Evolutionary conservation across 2,888 invertebrate species (phyloP).

Genomic region (Germaria angustata): DNA sequence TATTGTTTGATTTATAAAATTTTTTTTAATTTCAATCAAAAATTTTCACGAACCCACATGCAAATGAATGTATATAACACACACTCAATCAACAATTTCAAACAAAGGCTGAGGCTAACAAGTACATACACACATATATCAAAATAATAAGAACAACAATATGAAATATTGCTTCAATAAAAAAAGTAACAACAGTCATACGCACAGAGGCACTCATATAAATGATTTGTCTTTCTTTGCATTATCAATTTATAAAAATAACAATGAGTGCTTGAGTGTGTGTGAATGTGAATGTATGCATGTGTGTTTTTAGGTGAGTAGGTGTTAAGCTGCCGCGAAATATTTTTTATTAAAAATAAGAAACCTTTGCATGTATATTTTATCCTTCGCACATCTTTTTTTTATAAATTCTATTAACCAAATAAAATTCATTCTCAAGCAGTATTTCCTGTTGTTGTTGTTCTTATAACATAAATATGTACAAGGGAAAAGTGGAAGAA

Average conservation of each 20-base stretch:
- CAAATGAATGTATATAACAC: neutral
- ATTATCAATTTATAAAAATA: constrained; percentile 27
- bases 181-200: constrained; percentile 14
- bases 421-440: constrained; percentile 5
- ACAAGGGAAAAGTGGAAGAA: neutral
- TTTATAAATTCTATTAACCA: constrained; percentile 19
- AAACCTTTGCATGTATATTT: neutral
- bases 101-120: neutral
- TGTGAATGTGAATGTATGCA: neutral
- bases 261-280: neutral
- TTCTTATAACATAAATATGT: neutral
- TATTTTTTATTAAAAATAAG: constrained; percentile 16
- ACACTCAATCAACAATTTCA: constrained; percentile 4
- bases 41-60: no score
- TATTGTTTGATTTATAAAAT: no score
- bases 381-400: neutral
- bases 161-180: neutral
- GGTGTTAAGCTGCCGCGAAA: constrained; percentile 43
- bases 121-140: no score
- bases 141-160: neutral
- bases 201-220: constrained; percentile 11
- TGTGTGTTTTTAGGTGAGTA: constrained; percentile 44
- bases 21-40: no score
- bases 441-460: neutral
- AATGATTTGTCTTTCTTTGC: constrained; percentile 28